Evolutionary conservation across 2,797 vertebrate species (phyloP).

Genomic region (Sebastes vulpes): DNA sequence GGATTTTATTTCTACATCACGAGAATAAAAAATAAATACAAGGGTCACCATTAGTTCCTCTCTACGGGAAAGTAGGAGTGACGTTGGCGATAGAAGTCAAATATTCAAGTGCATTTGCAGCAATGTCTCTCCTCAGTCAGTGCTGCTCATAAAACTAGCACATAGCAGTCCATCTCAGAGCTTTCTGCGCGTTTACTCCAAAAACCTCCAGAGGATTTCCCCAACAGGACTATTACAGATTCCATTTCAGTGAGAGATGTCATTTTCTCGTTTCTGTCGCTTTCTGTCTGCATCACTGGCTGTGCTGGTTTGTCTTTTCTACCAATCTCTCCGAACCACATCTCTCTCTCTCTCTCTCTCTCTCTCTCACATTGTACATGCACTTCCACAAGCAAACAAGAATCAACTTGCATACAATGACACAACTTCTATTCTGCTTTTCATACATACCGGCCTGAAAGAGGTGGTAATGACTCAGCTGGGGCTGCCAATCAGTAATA

Average conservation of each 20-base stretch:
- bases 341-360: background rate
- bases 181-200: slow-evolving; percentile 41
- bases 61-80: slow-evolving; percentile 4
- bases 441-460: background rate
- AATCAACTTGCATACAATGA: background rate
- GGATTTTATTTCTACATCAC: slow-evolving; percentile 1
- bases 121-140: background rate
- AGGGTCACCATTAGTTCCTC: slow-evolving; percentile 17
- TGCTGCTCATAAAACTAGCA: slow-evolving; percentile 13
- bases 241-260: slow-evolving; percentile 39
- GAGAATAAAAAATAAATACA: slow-evolving; percentile 6
- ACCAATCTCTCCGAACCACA: background rate
- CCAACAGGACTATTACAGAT: slow-evolving; percentile 28
- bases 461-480: background rate
- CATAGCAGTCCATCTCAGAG: slow-evolving; percentile 21
- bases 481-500: background rate
- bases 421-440: background rate
- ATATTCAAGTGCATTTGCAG: slow-evolving; percentile 37
- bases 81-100: slow-evolving; percentile 10
- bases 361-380: background rate
- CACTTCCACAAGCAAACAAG: background rate
- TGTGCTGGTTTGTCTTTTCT: slow-evolving; percentile 4
- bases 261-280: slow-evolving; percentile 22
- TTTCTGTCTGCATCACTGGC: slow-evolving; percentile 23
- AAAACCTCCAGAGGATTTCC: slow-evolving; percentile 53